Base-by-base conservation (phyloP, 1,140 invertebrate species). In the Drosophila sulfurigaster region DNA sequence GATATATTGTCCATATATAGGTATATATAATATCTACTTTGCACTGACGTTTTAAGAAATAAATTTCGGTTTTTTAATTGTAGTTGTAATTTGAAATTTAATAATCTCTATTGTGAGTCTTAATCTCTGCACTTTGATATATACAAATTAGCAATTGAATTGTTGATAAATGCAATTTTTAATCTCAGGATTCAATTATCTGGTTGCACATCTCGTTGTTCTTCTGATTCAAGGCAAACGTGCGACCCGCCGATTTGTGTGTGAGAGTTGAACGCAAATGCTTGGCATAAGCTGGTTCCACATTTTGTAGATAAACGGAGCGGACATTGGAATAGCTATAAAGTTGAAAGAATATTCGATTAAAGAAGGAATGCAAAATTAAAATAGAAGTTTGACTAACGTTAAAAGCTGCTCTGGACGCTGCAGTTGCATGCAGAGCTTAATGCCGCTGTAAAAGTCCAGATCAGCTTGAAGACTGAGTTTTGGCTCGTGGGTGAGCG, bases 401-500 rank as follows among this genome's bases (percentile, higher is more conserved):
- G 93, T 95, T 38, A 96, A 93, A 2, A 93, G 80, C 25, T 95
- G 94, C 57, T 95, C 94, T 4, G 96, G 96, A 78, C 97, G 95
- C 35, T 94, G 95, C 71, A 98, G 94, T 90, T 96, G 96, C 93
- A 98, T 95, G 91, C 97, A 98, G 30, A 98, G 94, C 74, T 96
- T 95, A 11, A 97, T 94, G 45, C 94, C 95, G 20, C 95, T 94
- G 48, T 95, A 96, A 92, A 98, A 98, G 80, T 98, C 96, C 38
- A 97, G 94, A 89, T 98, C 95, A 0, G 96, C 96, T 25, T 95
- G 93, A 38, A 98, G 94, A 86, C 96, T 95, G 5, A 98, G 93
- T 76, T 95, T 95, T 0, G 96, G 95, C 87, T 97, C 96, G 25
- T 95, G 93, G 3, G 95, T 94, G 2, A 96, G 88, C n/a, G 94